Evolutionary conservation across 2,888 invertebrate genomes (phyloP).

Genomic region (Nipponacmea schrenckii): DNA sequence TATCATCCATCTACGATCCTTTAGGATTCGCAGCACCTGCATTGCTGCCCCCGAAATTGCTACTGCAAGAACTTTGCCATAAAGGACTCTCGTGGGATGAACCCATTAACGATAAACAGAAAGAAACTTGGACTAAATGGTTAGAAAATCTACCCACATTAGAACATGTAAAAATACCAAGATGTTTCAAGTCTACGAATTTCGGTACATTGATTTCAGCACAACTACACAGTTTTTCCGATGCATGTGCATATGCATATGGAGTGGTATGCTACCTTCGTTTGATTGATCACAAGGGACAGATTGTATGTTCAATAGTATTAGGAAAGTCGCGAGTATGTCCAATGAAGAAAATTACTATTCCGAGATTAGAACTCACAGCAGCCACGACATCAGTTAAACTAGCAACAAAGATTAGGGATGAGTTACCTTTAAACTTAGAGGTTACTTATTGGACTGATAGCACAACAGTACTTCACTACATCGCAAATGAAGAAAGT

Average conservation of each 20-base stretch:
- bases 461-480: constrained; percentile 15
- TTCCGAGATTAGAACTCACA: constrained; percentile 11
- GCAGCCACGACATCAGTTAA: constrained; percentile 9
- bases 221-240: constrained; percentile 9
- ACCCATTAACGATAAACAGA: not conserved
- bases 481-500: constrained; percentile 12
- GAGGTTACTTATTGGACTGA: constrained; percentile 20
- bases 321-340: constrained; percentile 10
- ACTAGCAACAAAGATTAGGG: constrained; percentile 6
- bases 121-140: constrained; percentile 9
- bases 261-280: constrained; percentile 8
- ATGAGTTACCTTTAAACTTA: no score
- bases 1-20: constrained; percentile 13
- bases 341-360: constrained; percentile 11
- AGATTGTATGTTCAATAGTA: no score
- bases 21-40: constrained; percentile 12
- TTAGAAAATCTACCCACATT: constrained; percentile 1
- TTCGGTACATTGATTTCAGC: no score
- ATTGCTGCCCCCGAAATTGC: constrained; percentile 8
- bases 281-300: not conserved
- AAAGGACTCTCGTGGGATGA: constrained; percentile 10
- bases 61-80: constrained; percentile 7
- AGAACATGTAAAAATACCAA: not conserved
- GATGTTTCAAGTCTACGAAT: no score
- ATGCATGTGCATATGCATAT: not conserved